Evolutionary conservation across 1,140 invertebrate genomes (phyloP).

Genomic region (Drosophila chauvacae): DNA sequence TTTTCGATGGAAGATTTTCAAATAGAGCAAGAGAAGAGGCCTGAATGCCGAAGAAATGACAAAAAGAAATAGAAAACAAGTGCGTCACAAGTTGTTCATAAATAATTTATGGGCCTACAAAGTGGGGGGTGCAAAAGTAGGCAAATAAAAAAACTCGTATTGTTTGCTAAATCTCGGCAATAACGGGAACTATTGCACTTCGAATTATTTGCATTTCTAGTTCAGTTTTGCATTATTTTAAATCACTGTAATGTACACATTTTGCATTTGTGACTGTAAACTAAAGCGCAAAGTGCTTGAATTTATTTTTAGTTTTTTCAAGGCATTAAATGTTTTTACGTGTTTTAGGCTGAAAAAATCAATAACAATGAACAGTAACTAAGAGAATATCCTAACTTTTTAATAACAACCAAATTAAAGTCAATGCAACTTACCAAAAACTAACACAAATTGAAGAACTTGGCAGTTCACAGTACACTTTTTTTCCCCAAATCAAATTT

Average conservation of each 20-base stretch:
- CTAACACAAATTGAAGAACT: background rate
- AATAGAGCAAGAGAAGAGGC: background rate
- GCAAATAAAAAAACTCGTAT: constrained; percentile 14
- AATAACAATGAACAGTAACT: too few relatives aligned
- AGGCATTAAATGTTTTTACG: too few relatives aligned
- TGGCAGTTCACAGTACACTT: background rate
- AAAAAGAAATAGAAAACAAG: constrained; percentile 31
- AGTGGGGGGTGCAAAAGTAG: background rate
- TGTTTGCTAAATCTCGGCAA: constrained; percentile 4
- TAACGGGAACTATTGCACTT: constrained; percentile 23
- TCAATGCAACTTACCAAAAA: background rate
- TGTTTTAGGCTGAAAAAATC: too few relatives aligned
- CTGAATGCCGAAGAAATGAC: constrained; percentile 3
- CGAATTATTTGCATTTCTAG: background rate
- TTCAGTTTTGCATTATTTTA: background rate
- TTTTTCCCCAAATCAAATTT: background rate
- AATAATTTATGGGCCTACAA: constrained; percentile 34
- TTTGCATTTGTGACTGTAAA: constrained; percentile 4
- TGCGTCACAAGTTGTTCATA: constrained; percentile 42
- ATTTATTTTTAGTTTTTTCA: too few relatives aligned
- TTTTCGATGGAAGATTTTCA: constrained; percentile 5
- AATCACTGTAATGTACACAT: background rate
- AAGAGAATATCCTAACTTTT: too few relatives aligned
- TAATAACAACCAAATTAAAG: background rate
- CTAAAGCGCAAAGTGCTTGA: background rate